Evolutionary conservation across 2,797 vertebrate genomes (phyloP).

Genomic region (Gallinago nigripennis): DNA sequence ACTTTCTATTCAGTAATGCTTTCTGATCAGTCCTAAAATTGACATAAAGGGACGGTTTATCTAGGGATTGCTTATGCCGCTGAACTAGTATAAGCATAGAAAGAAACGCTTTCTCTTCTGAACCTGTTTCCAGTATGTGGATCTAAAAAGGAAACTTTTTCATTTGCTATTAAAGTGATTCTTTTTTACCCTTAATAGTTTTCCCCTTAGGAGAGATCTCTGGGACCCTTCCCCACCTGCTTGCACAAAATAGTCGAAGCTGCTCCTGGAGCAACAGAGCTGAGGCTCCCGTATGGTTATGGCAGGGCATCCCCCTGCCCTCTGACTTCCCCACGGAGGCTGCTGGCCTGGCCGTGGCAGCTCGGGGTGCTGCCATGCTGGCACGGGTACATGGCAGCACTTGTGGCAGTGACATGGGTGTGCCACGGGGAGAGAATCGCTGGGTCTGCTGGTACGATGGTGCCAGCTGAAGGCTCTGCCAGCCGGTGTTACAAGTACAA

Average conservation of each 20-base stretch:
- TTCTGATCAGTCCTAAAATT: neutral
- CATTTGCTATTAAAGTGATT: neutral
- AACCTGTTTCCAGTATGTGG: neutral
- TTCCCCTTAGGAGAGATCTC: neutral
- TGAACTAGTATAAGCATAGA: neutral
- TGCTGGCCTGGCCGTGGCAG: neutral
- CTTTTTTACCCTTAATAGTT: neutral
- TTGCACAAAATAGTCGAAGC: neutral
- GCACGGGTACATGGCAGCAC: accelerated
- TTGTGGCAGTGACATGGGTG: accelerated
- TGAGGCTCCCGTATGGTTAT: accelerated
- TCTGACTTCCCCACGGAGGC: accelerated
- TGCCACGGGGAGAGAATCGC: neutral
- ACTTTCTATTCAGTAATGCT: neutral
- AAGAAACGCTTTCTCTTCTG: neutral
- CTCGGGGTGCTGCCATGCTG: accelerated
- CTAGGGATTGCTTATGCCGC: neutral
- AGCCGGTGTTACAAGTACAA: neutral
- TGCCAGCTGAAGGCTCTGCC: neutral
- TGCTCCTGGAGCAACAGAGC: neutral
- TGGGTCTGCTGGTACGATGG: neutral
- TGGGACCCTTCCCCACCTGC: neutral
- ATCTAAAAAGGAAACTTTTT: neutral
- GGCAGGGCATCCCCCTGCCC: neutral
- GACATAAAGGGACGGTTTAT: neutral